These are phyloP conservation scores for Athrips mouffetella DNA, from an alignment of 2,888 invertebrate genomes.

Conservation along the genomic window DNA sequence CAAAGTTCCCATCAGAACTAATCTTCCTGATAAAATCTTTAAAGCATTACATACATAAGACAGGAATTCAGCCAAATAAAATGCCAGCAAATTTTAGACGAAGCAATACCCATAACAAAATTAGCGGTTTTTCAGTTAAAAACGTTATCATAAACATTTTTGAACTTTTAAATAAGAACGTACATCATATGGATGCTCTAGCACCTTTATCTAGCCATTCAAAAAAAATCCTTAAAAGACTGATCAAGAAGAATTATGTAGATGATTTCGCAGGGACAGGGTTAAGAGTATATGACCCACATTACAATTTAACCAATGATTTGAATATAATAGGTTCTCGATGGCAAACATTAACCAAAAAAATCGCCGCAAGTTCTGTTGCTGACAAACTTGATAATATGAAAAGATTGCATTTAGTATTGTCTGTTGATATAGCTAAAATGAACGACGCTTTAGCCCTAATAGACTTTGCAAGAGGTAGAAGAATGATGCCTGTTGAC, in stretches of 20 bases:
- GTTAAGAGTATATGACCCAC: slow-evolving; percentile 30
- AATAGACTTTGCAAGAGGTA: slow-evolving; percentile 38
- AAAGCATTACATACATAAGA: slow-evolving; percentile 42
- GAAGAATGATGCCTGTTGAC: slow-evolving; percentile 39
- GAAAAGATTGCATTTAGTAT: slow-evolving; percentile 45
- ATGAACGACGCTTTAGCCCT: slow-evolving; percentile 40
- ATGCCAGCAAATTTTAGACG: not conserved
- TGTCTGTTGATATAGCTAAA: slow-evolving; percentile 45
- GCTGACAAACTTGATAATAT: slow-evolving; percentile 39
- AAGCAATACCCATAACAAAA: slow-evolving; percentile 13
- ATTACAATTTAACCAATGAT: slow-evolving; percentile 41
- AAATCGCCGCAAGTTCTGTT: slow-evolving; percentile 30
- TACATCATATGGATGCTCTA: slow-evolving; percentile 33
- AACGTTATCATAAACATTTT: slow-evolving; percentile 37
- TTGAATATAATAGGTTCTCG: slow-evolving; percentile 40
- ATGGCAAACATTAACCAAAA: slow-evolving; percentile 38
- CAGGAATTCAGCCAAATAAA: slow-evolving; percentile 22
- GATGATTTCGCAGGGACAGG: slow-evolving; percentile 31
- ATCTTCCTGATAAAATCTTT: slow-evolving; percentile 40
- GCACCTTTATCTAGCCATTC: slow-evolving; percentile 33
- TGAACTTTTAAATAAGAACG: slow-evolving; percentile 37
- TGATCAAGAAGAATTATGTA: slow-evolving; percentile 38
- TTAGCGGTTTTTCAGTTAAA: slow-evolving; percentile 5
- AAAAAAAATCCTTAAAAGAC: slow-evolving; percentile 41
- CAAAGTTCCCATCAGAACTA: slow-evolving; percentile 37